phyloP scores from a whole-genome alignment of 2,113 vertebrate genomes.

The Sturnus vulgaris region DNA sequence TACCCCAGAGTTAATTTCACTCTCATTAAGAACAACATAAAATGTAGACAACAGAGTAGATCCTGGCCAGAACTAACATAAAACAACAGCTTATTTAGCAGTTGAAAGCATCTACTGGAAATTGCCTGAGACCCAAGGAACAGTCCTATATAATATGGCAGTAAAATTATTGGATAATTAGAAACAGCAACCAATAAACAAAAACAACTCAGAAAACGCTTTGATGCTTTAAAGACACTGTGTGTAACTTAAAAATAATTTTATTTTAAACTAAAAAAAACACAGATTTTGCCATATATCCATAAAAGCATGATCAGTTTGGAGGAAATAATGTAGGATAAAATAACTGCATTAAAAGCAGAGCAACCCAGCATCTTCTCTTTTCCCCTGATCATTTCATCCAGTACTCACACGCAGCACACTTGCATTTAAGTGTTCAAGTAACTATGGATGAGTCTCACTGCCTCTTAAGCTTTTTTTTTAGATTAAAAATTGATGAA shows the following conservation, averaged over 20 bases:
- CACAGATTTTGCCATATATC: background rate
- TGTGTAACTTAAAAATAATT: background rate
- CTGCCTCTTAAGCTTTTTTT: conserved; percentile 69
- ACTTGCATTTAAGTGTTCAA: conserved; percentile 54
- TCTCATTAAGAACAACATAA: conserved; percentile 3
- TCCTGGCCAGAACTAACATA: background rate
- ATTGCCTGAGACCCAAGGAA: background rate
- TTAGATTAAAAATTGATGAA: conserved; percentile 81
- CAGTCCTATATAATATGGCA: background rate
- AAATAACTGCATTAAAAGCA: conserved; percentile 30
- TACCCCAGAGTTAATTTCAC: background rate
- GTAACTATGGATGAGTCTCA: conserved; percentile 62
- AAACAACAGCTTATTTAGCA: background rate
- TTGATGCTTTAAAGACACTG: background rate
- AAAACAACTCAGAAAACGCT: background rate
- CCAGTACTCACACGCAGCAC: background rate
- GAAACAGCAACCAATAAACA: background rate
- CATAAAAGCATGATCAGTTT: conserved; percentile 21
- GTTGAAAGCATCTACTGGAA: background rate
- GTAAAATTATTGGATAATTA: background rate
- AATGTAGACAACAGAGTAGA: background rate
- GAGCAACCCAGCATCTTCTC: conserved; percentile 1
- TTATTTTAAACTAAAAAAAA: background rate
- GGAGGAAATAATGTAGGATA: conserved; percentile 1
- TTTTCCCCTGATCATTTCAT: conserved; percentile 46